phyloP scores from a whole-genome alignment of 2,113 vertebrate genomes.

The Tachysurus fulvidraco region DNA sequence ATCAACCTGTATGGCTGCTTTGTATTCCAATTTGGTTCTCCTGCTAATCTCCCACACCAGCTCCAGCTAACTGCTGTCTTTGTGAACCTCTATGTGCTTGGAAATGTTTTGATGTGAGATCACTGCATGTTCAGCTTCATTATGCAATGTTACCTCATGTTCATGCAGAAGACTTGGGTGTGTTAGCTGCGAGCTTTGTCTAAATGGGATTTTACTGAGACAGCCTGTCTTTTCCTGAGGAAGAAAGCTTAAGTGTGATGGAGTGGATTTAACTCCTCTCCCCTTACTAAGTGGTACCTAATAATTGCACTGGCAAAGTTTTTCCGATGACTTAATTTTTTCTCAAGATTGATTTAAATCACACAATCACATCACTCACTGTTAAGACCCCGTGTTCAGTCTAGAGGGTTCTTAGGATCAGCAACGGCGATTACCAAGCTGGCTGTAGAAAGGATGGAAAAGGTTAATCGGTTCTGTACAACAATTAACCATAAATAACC shows the following conservation, averaged over 20 bases:
- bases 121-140: neutral
- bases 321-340: neutral
- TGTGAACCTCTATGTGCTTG: neutral
- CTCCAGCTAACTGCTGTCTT: neutral
- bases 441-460: no score
- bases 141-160: neutral
- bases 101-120: neutral
- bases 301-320: neutral
- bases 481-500: no score
- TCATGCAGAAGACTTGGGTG: neutral
- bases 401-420: no score
- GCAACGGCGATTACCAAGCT: no score
- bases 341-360: neutral
- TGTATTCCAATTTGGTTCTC: neutral
- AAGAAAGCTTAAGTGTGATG: neutral
- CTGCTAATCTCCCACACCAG: neutral
- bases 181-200: neutral
- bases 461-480: no score
- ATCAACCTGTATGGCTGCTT: neutral
- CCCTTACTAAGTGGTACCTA: neutral
- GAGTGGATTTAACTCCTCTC: neutral
- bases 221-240: neutral
- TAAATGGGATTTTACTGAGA: slow-evolving; percentile 24
- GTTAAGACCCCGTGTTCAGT: no score
- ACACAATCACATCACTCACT: no score